Base-by-base conservation (phyloP, 2,113 vertebrate genomes). In the Spermophilus dauricus region DNA sequence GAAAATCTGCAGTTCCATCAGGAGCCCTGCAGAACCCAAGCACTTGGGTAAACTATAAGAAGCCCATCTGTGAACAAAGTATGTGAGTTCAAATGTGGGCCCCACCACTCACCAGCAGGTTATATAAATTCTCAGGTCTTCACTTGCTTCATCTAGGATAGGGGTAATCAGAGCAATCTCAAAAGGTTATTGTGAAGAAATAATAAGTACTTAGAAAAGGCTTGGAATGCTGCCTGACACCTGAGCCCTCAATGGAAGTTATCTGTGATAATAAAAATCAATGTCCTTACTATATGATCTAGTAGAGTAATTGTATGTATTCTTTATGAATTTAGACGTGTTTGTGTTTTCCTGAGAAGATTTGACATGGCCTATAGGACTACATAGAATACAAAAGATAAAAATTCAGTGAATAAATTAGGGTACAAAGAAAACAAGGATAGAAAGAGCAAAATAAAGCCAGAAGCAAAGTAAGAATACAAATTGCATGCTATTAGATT, bases 371-470 rank as follows among this genome's bases (percentile, higher is more conserved):
- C 63, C 94, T 95, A 26, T 37, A 63, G 39, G 87, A 88, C 76
- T 77, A 51, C 13, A 45, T 16, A 91, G 18, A 39, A 5, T 34
- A 53, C 56, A 37, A 32, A 30, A 78, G 73, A 80, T 70, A 30
- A 65, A 97, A 96, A 70, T 83, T 89, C 24, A 89, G 48, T 65
- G 42, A 89, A 14, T 76, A 39, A 91, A 53, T 94, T 28, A 16
- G 42, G 12, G 12, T 80, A 6, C 77, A 69, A 75, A 63, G 73
- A 75, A 96, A 93, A 78, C 86, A 95, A 34, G 13, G 26, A 6
- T 65, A 61, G 42, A 42, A 45, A 83, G 89, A 73, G 91, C 39
- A 28, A 90, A 94, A 92, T 16, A 37, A 89, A 96, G 34, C 51
- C 73, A 76, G 45, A 72, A 30, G 72, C 61, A 34, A 63, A 70